A percentile compares a stretch with the other conserved stretches of the same genome.
These are phyloP conservation scores for Exocentrus adspersus DNA, from an alignment of 2,888 invertebrate species.

Conservation along the genomic window DNA sequence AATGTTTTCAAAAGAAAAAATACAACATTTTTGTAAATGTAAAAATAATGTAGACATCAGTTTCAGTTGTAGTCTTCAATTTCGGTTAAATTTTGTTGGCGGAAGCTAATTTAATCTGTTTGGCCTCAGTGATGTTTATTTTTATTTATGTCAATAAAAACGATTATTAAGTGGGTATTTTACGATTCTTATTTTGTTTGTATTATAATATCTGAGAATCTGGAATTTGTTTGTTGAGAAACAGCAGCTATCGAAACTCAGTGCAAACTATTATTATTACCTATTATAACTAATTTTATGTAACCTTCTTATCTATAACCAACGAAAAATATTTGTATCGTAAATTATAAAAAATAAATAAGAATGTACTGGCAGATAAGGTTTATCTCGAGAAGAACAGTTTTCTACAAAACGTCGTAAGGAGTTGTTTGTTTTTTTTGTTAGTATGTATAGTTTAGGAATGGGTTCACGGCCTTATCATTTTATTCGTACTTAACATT, in stretches of 20 bases:
- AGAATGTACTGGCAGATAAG: constrained; percentile 13
- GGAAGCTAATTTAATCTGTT: too few species aligned
- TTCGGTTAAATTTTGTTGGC: too few species aligned
- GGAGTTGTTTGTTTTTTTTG: constrained; percentile 21
- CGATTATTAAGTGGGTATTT: too few species aligned
- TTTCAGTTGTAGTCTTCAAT: too few species aligned
- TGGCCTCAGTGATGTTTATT: too few species aligned
- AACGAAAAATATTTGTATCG: constrained; percentile 21
- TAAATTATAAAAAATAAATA: constrained; percentile 27
- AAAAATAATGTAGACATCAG: too few species aligned
- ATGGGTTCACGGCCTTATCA: constrained; percentile 36
- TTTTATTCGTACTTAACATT: constrained; percentile 32
- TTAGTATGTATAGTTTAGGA: constrained; percentile 30
- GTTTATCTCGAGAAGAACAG: constrained; percentile 18
- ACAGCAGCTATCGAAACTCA: background rate
- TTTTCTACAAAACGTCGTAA: constrained; percentile 20
- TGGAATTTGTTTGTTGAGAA: too few species aligned
- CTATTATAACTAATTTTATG: constrained; percentile 6
- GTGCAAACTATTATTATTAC: background rate
- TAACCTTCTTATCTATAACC: constrained; percentile 8
- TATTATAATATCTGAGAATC: too few species aligned
- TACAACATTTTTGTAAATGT: too few species aligned
- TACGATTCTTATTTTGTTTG: too few species aligned
- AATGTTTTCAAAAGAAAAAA: too few species aligned
- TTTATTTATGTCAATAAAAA: too few species aligned